Base-by-base conservation (phyloP, 1,140 invertebrate species). In the Thaumatotibia leucotreta region DNA sequence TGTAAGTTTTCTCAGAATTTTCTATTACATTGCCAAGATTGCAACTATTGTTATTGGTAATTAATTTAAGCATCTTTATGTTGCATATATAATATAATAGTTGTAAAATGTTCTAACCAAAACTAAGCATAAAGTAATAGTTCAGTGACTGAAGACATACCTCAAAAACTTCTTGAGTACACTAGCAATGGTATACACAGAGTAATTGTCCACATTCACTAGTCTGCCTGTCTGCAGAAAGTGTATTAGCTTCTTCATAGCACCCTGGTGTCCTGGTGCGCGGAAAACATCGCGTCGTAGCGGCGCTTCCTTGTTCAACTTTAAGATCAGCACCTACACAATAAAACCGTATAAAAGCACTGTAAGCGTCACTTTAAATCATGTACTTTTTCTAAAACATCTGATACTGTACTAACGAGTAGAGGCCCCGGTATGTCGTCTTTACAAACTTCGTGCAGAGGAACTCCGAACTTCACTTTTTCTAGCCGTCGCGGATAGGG, bases 181-280 rank as follows among this genome's bases (percentile, higher is more conserved):
- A 89, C 98, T 99, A 23, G 98, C 98, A 80, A 99, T 98, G 35
- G 98, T 99, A 91, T 99, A 98, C 63, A 99, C 98, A 72, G 97
- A 98, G 87, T 98, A 99, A 87, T 99, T 98, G 80, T 98, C 96
- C 80, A 99, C 98, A 87, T 99, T 99, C n/a, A 99, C 97, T 70
- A 99, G 93, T 68, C 98, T 94, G 10, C 98, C 98, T 73, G 98
- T 97, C 88, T 98, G 97, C 68, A 96, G 93, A 80, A 99, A 98
- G 86, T 99, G 97, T 69, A 98, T 97, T 0, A 99, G 93, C 84
- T 98, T 98, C 84, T 99, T 98, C 94, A 99, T 98, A 74, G 98
- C 97, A 24, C 96, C 96, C 87, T 98, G 97, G 86, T 98, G 97
- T 0, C 97, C 97, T 9, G 97, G 97, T 22, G 97, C 97, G 64